Conservation (phyloP, 1,140 invertebrate genomes). For the Lethrus apterus region DNA sequence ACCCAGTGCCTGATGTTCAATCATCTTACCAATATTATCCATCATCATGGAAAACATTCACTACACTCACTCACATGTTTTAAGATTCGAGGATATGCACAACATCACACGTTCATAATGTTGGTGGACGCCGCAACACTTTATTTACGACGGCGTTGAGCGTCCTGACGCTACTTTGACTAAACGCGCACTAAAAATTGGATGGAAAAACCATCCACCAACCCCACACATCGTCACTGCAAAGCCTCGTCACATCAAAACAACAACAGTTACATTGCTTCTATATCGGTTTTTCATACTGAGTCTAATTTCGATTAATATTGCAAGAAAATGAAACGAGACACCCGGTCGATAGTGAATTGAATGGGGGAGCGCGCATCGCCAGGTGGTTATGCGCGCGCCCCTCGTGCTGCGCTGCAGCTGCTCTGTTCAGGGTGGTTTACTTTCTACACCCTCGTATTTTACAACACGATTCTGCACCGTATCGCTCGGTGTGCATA, state of each 20-base stretch:
- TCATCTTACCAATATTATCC: slow-evolving; percentile 59
- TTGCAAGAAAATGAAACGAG: slow-evolving; percentile 33
- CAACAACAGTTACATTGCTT: slow-evolving; percentile 11
- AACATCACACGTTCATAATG: background rate
- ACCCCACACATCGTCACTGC: slow-evolving; percentile 11
- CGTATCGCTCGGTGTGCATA: too few species aligned
- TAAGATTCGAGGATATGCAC: background rate
- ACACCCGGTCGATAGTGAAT: slow-evolving; percentile 41
- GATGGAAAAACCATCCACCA: background rate
- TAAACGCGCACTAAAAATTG: slow-evolving; percentile 4
- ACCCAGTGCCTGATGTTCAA: slow-evolving; percentile 54
- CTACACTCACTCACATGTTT: slow-evolving; percentile 13
- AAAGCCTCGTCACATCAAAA: slow-evolving; percentile 7
- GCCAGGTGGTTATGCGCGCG: slow-evolving; percentile 41
- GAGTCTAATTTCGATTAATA: slow-evolving; percentile 35
- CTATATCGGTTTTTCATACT: slow-evolving; percentile 10
- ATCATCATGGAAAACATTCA: slow-evolving; percentile 36
- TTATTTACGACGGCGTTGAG: slow-evolving; percentile 17
- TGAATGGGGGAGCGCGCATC: slow-evolving; percentile 40
- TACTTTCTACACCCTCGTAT: slow-evolving; percentile 10
- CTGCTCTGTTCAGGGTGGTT: slow-evolving; percentile 18
- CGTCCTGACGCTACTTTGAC: slow-evolving; percentile 16
- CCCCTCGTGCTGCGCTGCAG: slow-evolving; percentile 36
- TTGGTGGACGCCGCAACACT: slow-evolving; percentile 4
- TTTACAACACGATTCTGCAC: too few species aligned